phyloP scores from a whole-genome alignment of 2,797 vertebrate species.

The Clamator glandarius region DNA sequence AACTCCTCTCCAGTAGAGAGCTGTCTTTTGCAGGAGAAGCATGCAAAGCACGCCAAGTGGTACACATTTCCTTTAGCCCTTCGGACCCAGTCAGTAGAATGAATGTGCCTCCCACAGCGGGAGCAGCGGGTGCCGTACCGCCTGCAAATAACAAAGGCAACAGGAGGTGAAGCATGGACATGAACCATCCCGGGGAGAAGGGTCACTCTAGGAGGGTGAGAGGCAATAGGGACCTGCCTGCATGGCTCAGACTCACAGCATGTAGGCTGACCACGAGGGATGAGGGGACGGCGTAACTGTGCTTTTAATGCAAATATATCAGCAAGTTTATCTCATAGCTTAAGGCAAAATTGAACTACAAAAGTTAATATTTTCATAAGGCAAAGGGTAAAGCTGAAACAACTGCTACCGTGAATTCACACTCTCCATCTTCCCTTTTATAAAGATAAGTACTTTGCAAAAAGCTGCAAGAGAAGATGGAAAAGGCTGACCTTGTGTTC shows the following conservation, averaged over 20 bases:
- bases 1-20: constrained; percentile 97
- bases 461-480: neutral
- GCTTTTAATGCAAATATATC: rapidly evolving
- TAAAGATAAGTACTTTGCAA: neutral
- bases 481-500: neutral
- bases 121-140: constrained; percentile 93
- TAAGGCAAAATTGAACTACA: neutral
- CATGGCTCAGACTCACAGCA: rapidly evolving
- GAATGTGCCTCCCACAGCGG: constrained; percentile 92
- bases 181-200: rapidly evolving
- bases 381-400: neutral
- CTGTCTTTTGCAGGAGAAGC: constrained; percentile 96
- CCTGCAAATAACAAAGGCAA: constrained; percentile 67
- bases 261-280: no score
- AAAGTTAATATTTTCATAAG: neutral
- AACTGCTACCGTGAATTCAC: neutral
- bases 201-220: neutral
- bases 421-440: neutral
- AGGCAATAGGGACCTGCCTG: rapidly evolving
- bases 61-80: constrained; percentile 94
- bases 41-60: constrained; percentile 95
- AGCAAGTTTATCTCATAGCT: rapidly evolving
- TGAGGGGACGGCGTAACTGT: neutral
- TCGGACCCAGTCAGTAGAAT: constrained; percentile 96
- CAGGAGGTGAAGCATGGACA: neutral